These are phyloP conservation scores for Xenentodon cancila DNA, from an alignment of 2,797 vertebrate genomes.

Conservation along the genomic window DNA sequence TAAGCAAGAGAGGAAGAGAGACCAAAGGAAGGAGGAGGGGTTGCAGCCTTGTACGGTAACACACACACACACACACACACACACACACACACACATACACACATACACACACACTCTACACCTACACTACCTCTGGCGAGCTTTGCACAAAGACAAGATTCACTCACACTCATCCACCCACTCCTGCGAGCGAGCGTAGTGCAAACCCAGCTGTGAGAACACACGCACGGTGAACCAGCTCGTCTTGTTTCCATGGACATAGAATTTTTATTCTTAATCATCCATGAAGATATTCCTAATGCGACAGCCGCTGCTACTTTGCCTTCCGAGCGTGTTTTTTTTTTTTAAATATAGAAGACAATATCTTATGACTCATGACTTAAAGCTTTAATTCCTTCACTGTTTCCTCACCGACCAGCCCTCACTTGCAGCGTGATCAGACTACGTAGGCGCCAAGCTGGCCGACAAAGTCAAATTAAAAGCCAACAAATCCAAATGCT, in stretches of 20 bases:
- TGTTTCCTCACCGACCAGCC: no score
- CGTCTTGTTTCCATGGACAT: slow-evolving; percentile 75
- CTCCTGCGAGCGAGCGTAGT: slow-evolving; percentile 62
- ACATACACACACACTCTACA: slow-evolving; percentile 64
- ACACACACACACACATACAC: slow-evolving; percentile 29
- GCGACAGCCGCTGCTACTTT: slow-evolving; percentile 24
- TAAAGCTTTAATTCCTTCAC: no score
- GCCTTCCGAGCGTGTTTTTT: not conserved
- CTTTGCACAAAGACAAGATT: slow-evolving; percentile 67
- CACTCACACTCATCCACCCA: slow-evolving; percentile 73
- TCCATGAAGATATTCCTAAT: slow-evolving; percentile 35
- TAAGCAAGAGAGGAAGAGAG: slow-evolving; percentile 39
- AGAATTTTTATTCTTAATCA: slow-evolving; percentile 37
- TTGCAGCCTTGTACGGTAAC: slow-evolving; percentile 39
- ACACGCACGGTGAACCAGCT: slow-evolving; percentile 41
- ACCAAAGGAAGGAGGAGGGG: slow-evolving; percentile 19
- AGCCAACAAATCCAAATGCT: no score
- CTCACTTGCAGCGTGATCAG: no score
- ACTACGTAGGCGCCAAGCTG: no score
- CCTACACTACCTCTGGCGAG: slow-evolving; percentile 67
- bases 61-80: slow-evolving; percentile 28
- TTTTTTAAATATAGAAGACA: slow-evolving; percentile 9
- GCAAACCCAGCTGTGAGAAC: slow-evolving; percentile 64
- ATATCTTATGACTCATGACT: not conserved
- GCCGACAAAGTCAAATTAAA: no score